These are phyloP conservation scores for Phocoena sinus DNA, from an alignment of 2,113 vertebrate genomes.

Conservation along the genomic window DNA sequence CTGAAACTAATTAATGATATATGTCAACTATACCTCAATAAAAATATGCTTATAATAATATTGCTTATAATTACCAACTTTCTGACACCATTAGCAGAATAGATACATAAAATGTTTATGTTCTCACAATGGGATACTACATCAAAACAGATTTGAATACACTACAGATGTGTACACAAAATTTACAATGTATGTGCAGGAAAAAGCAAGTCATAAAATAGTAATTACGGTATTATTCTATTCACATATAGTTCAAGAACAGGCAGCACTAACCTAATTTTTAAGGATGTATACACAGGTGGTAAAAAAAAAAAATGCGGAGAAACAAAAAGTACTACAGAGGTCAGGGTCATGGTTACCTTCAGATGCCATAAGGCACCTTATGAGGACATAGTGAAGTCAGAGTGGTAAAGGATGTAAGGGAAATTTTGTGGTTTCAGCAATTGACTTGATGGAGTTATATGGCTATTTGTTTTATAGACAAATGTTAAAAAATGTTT, in stretches of 20 bases:
- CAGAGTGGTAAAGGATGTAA: background rate
- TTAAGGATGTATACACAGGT: background rate
- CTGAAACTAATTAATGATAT: background rate
- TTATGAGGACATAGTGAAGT: background rate
- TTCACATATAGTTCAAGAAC: background rate
- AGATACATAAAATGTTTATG: background rate
- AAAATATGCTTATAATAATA: background rate
- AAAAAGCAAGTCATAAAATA: conserved; percentile 7
- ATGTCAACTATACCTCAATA: background rate
- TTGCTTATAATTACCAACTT: background rate
- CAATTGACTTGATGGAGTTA: background rate
- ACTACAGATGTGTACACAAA: background rate
- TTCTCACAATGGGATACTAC: background rate
- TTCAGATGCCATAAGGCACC: background rate
- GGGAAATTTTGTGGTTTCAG: background rate
- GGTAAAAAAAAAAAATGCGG: background rate
- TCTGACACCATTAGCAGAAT: background rate
- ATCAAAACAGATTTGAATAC: background rate
- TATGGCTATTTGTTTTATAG: background rate
- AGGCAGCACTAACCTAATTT: background rate
- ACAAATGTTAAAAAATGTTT: background rate
- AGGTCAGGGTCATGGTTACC: background rate
- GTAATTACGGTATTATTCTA: background rate
- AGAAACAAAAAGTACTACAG: background rate
- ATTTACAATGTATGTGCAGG: background rate